Evolutionary conservation across 1,140 invertebrate species (phyloP).

Genomic region (Tenebrio molitor): DNA sequence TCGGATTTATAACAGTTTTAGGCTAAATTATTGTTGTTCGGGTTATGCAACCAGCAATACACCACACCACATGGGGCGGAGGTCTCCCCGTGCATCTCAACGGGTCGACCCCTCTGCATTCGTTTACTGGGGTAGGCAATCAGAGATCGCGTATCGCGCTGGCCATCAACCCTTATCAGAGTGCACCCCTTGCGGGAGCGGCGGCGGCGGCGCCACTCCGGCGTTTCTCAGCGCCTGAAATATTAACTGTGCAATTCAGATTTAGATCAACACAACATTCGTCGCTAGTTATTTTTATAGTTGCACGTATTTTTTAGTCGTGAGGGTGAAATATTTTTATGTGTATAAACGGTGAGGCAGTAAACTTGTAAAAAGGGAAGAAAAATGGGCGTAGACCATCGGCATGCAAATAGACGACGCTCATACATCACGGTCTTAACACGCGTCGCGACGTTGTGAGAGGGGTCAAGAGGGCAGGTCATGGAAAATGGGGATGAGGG

Average conservation of each 20-base stretch:
- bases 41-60: too few relatives aligned
- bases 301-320: conserved; percentile 3
- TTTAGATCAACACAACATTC: conserved; percentile 34
- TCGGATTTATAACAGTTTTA: too few relatives aligned
- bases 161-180: too few relatives aligned
- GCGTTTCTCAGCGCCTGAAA: not conserved
- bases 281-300: conserved; percentile 23
- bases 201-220: not conserved
- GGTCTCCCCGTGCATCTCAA: too few relatives aligned
- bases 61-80: too few relatives aligned
- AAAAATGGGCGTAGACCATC: conserved; percentile 45
- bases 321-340: conserved; percentile 29
- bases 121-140: too few relatives aligned
- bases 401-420: conserved; percentile 53
- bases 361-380: conserved; percentile 43
- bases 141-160: too few relatives aligned
- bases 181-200: too few relatives aligned
- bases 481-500: conserved; percentile 44
- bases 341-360: conserved; percentile 34
- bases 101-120: too few relatives aligned
- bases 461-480: conserved; percentile 45
- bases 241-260: conserved; percentile 32
- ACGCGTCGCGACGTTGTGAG: conserved; percentile 52
- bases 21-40: too few relatives aligned
- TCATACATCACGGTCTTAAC: conserved; percentile 55